Evolutionary conservation across 2,888 invertebrate genomes (phyloP).

Genomic region (Oxytorus armatus): DNA sequence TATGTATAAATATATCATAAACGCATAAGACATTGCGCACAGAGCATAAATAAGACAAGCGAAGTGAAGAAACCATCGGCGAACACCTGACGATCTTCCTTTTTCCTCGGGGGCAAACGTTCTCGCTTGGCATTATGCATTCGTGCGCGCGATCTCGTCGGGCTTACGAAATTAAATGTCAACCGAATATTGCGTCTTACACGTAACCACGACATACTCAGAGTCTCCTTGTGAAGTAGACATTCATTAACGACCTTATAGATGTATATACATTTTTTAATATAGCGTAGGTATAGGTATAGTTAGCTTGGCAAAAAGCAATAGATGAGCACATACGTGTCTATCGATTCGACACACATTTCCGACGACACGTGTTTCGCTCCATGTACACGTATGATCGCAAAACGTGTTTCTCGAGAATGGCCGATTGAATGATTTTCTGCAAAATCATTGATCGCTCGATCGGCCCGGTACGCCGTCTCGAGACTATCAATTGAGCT

Average conservation of each 20-base stretch:
- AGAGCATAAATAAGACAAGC: slow-evolving; percentile 42
- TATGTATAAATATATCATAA: slow-evolving; percentile 6
- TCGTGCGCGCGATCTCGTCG: slow-evolving; percentile 43
- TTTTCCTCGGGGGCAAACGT: slow-evolving; percentile 57
- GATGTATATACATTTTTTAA: background rate
- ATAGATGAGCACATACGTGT: no score
- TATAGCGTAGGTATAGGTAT: no score
- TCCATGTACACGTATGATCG: no score
- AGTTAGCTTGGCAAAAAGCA: no score
- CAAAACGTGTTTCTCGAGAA: no score
- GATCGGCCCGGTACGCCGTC: no score
- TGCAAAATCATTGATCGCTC: no score
- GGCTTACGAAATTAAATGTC: slow-evolving; percentile 69
- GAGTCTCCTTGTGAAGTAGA: slow-evolving; percentile 14
- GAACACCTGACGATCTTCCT: slow-evolving; percentile 53
- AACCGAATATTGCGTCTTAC: slow-evolving; percentile 62
- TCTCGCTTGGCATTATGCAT: slow-evolving; percentile 61
- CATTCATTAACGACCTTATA: slow-evolving; percentile 1
- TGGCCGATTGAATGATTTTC: no score
- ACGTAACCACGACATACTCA: slow-evolving; percentile 32
- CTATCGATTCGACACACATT: no score
- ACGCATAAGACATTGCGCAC: slow-evolving; percentile 16
- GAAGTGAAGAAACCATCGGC: slow-evolving; percentile 59
- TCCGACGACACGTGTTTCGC: no score
- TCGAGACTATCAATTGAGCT: no score